Percentiles rank a stretch among this genome's conserved stretches.
phyloP scores from a whole-genome alignment of 2,113 vertebrate genomes.

The Lathamus discolor region DNA sequence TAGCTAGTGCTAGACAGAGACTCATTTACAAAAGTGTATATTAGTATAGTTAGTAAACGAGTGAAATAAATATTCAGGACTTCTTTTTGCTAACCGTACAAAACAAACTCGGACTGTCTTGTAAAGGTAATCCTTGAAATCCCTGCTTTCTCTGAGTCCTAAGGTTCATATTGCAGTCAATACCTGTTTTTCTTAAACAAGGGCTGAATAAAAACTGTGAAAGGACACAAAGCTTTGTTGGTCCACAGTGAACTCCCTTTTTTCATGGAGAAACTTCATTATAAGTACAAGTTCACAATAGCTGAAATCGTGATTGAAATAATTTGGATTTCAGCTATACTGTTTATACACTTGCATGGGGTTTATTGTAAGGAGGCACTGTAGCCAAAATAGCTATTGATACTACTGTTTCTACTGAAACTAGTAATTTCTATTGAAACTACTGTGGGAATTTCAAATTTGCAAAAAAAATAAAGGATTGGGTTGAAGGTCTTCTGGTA shows the following conservation, averaged over 20 bases:
- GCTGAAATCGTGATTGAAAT: constrained; percentile 58
- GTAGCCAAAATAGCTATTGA: constrained; percentile 50
- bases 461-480: constrained; percentile 11
- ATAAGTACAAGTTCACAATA: constrained; percentile 3
- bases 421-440: background rate
- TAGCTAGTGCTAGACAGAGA: background rate
- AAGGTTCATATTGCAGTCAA: constrained; percentile 23
- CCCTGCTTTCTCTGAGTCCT: background rate
- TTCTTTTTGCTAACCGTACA: background rate
- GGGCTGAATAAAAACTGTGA: constrained; percentile 38
- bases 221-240: constrained; percentile 56
- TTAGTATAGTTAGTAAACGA: constrained; percentile 30
- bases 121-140: constrained; percentile 1
- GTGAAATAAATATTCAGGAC: constrained; percentile 48
- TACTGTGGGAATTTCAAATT: constrained; percentile 13
- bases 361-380: constrained; percentile 33
- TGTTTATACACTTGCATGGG: constrained; percentile 33
- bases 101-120: background rate
- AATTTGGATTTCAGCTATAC: constrained; percentile 44
- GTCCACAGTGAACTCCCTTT: constrained; percentile 41
- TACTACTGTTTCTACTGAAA: background rate
- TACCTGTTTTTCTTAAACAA: constrained; percentile 43
- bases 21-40: constrained; percentile 7
- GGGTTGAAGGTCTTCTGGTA: background rate
- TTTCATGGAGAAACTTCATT: constrained; percentile 42